Evolutionary conservation across 2,888 invertebrate species (phyloP).

Genomic region (Epistrophella euchroma): DNA sequence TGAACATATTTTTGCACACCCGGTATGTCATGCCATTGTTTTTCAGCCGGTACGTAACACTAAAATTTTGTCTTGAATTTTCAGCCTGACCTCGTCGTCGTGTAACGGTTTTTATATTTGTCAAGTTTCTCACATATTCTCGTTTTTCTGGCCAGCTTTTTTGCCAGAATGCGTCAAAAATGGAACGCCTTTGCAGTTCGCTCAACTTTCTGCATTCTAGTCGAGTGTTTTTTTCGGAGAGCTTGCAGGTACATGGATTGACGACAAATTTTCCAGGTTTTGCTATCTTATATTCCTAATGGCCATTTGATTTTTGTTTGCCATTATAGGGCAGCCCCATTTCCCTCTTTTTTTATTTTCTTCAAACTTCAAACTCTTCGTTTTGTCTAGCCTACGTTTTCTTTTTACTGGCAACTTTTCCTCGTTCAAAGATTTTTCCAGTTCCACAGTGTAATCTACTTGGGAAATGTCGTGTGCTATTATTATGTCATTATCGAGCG

Average conservation of each 20-base stretch:
- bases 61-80: constrained; percentile 28
- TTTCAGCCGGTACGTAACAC: constrained; percentile 3
- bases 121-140: constrained; percentile 15
- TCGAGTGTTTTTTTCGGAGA: constrained; percentile 13
- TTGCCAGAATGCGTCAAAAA: constrained; percentile 31
- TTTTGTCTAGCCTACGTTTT: too few relatives aligned
- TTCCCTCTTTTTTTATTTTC: too few relatives aligned
- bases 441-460: too few relatives aligned
- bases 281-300: too few relatives aligned
- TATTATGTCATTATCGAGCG: too few relatives aligned
- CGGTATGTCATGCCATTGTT: constrained; percentile 26
- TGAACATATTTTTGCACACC: constrained; percentile 23
- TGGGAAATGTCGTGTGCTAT: too few relatives aligned
- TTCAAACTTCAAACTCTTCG: too few relatives aligned
- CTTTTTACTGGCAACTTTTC: too few relatives aligned
- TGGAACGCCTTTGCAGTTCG: constrained; percentile 16
- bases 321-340: too few relatives aligned
- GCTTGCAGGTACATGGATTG: background rate
- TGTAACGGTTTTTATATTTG: constrained; percentile 10
- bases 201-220: constrained; percentile 26
- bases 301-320: too few relatives aligned
- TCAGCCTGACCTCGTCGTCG: constrained; percentile 25
- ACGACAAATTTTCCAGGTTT: too few relatives aligned
- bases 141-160: constrained; percentile 24
- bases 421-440: too few relatives aligned